Conservation (phyloP, 1,140 invertebrate species). For the Cherax quadricarinatus region DNA sequence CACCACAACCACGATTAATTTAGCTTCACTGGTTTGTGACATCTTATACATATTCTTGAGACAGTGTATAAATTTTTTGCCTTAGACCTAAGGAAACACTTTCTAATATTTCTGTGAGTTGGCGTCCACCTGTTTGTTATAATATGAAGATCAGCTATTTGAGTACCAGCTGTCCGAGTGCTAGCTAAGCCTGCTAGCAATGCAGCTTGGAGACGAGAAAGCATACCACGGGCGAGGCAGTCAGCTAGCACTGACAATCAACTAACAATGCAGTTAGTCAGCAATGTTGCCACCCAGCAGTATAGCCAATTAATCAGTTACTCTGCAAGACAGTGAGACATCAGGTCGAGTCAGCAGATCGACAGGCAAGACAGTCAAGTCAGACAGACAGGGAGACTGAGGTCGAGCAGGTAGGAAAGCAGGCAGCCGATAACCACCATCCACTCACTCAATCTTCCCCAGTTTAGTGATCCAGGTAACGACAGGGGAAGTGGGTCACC, state of each 20-base stretch:
- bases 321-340: constrained; percentile 36
- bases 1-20: too few species aligned
- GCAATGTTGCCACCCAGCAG: constrained; percentile 33
- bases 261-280: constrained; percentile 43
- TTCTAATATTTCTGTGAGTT: too few species aligned
- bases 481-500: constrained; percentile 35
- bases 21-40: too few species aligned
- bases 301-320: constrained; percentile 44
- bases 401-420: neutral
- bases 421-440: neutral
- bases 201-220: neutral
- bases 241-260: constrained; percentile 8
- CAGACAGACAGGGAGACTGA: neutral
- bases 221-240: neutral
- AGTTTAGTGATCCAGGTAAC: constrained; percentile 43
- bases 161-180: too few species aligned
- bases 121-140: too few species aligned
- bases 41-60: too few species aligned
- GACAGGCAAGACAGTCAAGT: neutral
- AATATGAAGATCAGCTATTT: too few species aligned
- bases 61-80: too few species aligned
- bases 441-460: constrained; percentile 22
- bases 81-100: too few species aligned
- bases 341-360: neutral
- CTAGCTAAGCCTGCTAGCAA: neutral